These are phyloP conservation scores for Urocolius indicus DNA, from an alignment of 2,113 vertebrate genomes.

Conservation along the genomic window DNA sequence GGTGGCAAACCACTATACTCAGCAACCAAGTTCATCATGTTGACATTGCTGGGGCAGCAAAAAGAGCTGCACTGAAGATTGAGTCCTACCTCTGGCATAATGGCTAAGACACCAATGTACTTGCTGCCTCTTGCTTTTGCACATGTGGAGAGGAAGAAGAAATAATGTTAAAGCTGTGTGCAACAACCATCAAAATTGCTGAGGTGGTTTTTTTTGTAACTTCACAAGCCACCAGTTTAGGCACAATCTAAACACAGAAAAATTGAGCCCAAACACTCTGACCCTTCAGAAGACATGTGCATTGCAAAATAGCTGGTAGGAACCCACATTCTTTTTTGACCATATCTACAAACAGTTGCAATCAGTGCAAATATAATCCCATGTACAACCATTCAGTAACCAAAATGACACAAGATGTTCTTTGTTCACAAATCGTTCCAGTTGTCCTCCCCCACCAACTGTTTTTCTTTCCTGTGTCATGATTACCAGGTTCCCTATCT, in stretches of 20 bases:
- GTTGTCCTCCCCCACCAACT: background rate
- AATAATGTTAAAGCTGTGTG: background rate
- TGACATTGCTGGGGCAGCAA: background rate
- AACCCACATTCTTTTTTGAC: background rate
- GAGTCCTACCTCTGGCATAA: background rate
- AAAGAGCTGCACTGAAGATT: background rate
- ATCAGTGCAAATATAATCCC: background rate
- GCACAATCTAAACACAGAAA: conserved; percentile 3
- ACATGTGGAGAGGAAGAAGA: background rate
- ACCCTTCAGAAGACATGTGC: background rate
- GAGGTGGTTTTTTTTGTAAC: background rate
- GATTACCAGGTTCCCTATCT: background rate
- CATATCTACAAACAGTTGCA: background rate
- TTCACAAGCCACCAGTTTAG: background rate
- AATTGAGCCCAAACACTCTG: background rate
- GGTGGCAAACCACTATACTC: background rate
- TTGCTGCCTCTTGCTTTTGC: background rate
- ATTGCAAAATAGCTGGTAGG: background rate
- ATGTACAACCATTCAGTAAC: background rate
- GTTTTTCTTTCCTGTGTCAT: background rate
- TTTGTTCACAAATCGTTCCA: background rate
- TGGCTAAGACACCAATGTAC: background rate
- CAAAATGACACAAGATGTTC: background rate
- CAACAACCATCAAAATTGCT: background rate
- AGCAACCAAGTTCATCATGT: background rate